Percentiles rank a stretch among this genome's conserved stretches.
phyloP scores from a whole-genome alignment of 2,888 invertebrate species.

The Anthophora plumipes region DNA sequence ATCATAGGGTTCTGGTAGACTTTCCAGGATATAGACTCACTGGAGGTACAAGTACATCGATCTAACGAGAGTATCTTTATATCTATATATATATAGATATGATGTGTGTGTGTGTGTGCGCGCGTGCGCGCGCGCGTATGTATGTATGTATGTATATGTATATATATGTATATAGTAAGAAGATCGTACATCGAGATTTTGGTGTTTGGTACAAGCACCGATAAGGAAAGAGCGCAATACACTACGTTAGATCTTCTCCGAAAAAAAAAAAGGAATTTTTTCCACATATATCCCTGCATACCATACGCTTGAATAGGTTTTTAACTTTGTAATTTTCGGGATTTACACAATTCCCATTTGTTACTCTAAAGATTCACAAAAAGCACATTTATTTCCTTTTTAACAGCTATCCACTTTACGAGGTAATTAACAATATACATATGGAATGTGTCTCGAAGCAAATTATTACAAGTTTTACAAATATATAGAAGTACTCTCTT shows the following conservation, averaged over 20 bases:
- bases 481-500: conserved; percentile 49
- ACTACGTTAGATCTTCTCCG: background rate
- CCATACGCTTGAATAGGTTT: no score
- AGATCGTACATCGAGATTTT: conserved; percentile 26
- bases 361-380: conserved; percentile 13
- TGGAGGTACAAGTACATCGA: conserved; percentile 45
- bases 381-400: conserved; percentile 36
- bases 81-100: no score
- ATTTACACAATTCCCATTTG: conserved; percentile 19
- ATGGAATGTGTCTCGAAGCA: conserved; percentile 31
- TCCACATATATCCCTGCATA: no score
- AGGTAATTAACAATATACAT: conserved; percentile 20
- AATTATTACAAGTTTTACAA: conserved; percentile 56
- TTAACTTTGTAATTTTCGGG: background rate
- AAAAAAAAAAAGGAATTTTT: no score
- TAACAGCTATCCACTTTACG: conserved; percentile 14
- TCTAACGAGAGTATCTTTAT: conserved; percentile 27
- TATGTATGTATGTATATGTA: no score
- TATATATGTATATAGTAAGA: no score
- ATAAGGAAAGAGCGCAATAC: conserved; percentile 24
- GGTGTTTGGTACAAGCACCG: conserved; percentile 2
- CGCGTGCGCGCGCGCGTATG: no score
- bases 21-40: conserved; percentile 72
- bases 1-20: conserved; percentile 70
- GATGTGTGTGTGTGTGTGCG: no score